A percentile compares a stretch with the other conserved stretches of the same genome.
Conservation (phyloP, 2,797 vertebrate genomes). For the Neosalanx taihuensis region DNA sequence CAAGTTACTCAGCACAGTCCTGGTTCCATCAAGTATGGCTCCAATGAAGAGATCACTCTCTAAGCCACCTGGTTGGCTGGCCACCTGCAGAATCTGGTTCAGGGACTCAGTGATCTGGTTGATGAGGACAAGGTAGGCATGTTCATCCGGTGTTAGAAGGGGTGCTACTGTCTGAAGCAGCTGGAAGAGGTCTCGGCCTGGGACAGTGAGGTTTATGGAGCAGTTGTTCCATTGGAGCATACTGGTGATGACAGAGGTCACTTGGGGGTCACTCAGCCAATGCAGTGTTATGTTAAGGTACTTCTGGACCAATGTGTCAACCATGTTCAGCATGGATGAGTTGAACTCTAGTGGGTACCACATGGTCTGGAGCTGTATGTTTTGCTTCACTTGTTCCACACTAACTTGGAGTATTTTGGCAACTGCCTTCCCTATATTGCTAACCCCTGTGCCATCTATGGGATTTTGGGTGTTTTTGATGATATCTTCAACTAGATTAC, state of each 20-base stretch:
- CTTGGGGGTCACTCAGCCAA: constrained; percentile 65
- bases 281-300: constrained; percentile 51
- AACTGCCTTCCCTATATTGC: constrained; percentile 48
- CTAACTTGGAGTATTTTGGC: constrained; percentile 46
- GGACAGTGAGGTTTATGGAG: constrained; percentile 37
- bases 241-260: constrained; percentile 42
- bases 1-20: constrained; percentile 31
- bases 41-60: constrained; percentile 58
- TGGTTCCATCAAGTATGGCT: constrained; percentile 48
- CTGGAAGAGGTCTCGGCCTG: constrained; percentile 50
- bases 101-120: constrained; percentile 57
- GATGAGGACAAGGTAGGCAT: constrained; percentile 44
- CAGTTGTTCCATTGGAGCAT: constrained; percentile 63
- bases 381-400: constrained; percentile 37
- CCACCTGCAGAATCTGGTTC: constrained; percentile 48
- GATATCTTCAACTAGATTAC: constrained; percentile 46
- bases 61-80: constrained; percentile 51
- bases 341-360: constrained; percentile 23
- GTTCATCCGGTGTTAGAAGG: constrained; percentile 49
- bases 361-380: constrained; percentile 46
- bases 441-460: constrained; percentile 56
- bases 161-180: constrained; percentile 47
- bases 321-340: constrained; percentile 34
- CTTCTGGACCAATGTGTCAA: constrained; percentile 49
- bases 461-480: constrained; percentile 51